Evolutionary conservation across 2,888 invertebrate genomes (phyloP), one percentile per base, ranked within the genome.

Genomic region (Tupiocoris notatus): DNA sequence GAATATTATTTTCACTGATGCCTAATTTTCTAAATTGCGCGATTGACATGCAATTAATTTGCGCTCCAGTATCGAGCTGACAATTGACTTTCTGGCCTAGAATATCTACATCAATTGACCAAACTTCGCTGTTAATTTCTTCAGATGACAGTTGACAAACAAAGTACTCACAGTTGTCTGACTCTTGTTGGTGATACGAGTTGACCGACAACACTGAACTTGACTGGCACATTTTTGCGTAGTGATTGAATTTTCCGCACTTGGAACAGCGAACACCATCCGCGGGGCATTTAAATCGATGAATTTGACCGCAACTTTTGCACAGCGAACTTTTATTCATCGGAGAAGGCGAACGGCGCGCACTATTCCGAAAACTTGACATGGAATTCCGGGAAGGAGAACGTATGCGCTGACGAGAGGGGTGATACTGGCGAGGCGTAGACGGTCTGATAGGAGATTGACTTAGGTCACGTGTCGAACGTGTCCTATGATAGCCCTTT

Each of bases 11-110:
- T 1, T 2, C 12, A 23, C 16, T n/a, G 7, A 67, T 56, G 7
- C 57, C 57, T 56, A 56, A 57, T 7, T n/a, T 7, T 54, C 56
- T n/a, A 56, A 20, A 54, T 20, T 56, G 20, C 17, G 21, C 39
- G 20, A 56, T n/a, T 18, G 67, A 25, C 63, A 63, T 63, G n/a
- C 63, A 63, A 66, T 66, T 66, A 6, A 67, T 12, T 67, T 67
- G 2, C 17, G 67, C 67, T 16, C 67, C 67, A 16, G 67, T 67
- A 56, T 67, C 67, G 16, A 67, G 22, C 57, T 67, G 67, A 2
- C 12, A n/a, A 56, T 16, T 54, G 9, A 54, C 22, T n/a, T n/a
- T 6, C 56, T 56, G 16, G 17, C 22, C 20, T n/a, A 56, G 39
- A 18, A 67, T 67, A 16, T 54, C 22, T 1, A 67, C 7, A 12